Conservation (phyloP, 2,797 vertebrate species). For the Anguilla pacifica region DNA sequence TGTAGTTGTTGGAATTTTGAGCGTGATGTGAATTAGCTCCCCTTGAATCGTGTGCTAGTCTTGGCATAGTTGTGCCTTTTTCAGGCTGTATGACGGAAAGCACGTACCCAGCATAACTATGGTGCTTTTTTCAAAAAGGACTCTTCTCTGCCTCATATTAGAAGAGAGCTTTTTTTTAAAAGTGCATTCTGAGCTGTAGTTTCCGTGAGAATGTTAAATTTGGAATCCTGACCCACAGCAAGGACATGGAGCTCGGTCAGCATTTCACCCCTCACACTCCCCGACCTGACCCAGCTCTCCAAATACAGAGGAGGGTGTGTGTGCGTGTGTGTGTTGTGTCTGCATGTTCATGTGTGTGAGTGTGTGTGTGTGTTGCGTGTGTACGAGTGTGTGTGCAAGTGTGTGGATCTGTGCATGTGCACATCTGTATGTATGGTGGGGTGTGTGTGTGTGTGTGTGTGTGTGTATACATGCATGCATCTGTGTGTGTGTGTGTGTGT, state of each 20-base stretch:
- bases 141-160: not conserved
- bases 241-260: not conserved
- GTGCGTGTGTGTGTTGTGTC: not conserved
- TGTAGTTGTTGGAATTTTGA: constrained; percentile 17
- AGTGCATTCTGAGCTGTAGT: not conserved
- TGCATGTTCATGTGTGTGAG: not conserved
- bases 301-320: not conserved
- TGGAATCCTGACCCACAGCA: not conserved
- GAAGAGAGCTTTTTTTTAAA: not conserved
- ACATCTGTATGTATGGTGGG: too few relatives aligned
- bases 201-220: constrained; percentile 14
- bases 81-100: constrained; percentile 19
- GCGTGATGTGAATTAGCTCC: constrained; percentile 39
- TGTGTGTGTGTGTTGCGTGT: not conserved
- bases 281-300: not conserved
- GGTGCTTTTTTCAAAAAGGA: not conserved
- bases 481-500: not conserved
- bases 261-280: not conserved
- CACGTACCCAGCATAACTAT: constrained; percentile 23
- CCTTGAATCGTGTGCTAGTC: constrained; percentile 37
- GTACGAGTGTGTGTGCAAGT: not conserved
- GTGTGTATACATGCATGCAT: not conserved
- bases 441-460: too few relatives aligned
- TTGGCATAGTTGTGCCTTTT: constrained; percentile 33
- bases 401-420: not conserved